Evolutionary conservation across 2,113 vertebrate genomes (phyloP), one percentile per base, ranked within the genome.

Genomic region (Bombycilla garrulus): DNA sequence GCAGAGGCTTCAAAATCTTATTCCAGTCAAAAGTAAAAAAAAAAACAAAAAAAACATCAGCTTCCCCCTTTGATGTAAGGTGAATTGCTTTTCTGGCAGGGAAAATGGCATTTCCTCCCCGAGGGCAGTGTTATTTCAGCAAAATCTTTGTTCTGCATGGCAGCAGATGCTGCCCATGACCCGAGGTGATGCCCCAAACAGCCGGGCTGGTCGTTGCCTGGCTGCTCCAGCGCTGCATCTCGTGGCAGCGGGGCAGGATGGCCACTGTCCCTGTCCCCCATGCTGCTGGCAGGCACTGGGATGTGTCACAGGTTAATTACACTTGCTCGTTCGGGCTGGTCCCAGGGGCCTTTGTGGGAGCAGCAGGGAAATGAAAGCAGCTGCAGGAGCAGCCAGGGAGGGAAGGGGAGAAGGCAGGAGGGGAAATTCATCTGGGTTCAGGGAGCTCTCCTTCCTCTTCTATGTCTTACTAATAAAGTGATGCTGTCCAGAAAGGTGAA

Each of bases 241-340:
- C 60, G 2, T 0, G 26, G 54, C 50, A 54, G 54, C 3, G 1
- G 20, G 56, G 65, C 72, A 38, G 62, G 62, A 5, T 1, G 4
- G 57, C 6, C 78, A 2, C 31, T 10, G 0, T 21, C 74, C 58
- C 79, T 24, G 58, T 67, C 19, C 50, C 65, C 48, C 0, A 0
- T 2, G 0, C 42, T 54, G 76, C 62, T 4, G 2, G 58, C 80
- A 67, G 60, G 28, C 12, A 0, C 73, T 19, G 38, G 29, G 51
- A 21, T 14, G 33, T 60, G 83, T 28, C 50, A n/a, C 57, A 69
- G 70, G 78, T 89, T 91, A 82, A 95, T 96, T 85, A 84, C 19
- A 5, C 23, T n/a, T 5, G 0, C 33, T 89, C 48, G 19, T 81
- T 69, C 87, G 36, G 25, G 36, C 65, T 65, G 80, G 22, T 71